Evolutionary conservation across 2,888 invertebrate genomes (phyloP).

Genomic region (Malthinus seriepunctatus): DNA sequence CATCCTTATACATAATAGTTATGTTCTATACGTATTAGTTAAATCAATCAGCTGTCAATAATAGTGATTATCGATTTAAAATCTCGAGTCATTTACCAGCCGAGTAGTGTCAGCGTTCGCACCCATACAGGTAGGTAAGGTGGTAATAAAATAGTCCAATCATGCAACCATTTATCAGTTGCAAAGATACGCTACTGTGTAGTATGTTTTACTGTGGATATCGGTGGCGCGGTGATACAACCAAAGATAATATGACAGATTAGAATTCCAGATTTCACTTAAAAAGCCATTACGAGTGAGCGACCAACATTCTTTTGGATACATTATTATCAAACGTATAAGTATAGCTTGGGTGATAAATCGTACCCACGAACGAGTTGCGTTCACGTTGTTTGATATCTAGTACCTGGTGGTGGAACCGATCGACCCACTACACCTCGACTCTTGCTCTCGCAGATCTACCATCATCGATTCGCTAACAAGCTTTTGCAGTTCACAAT

Average conservation of each 20-base stretch:
- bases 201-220: slow-evolving; percentile 31
- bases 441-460: slow-evolving; percentile 22
- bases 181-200: slow-evolving; percentile 41
- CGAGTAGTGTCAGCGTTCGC: slow-evolving; percentile 32
- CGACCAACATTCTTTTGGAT: slow-evolving; percentile 40
- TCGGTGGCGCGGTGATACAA: slow-evolving; percentile 30
- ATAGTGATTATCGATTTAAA: slow-evolving; percentile 40
- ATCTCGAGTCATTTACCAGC: slow-evolving; percentile 32
- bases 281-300: slow-evolving; percentile 48
- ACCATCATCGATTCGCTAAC: slow-evolving; percentile 14
- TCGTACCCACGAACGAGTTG: slow-evolving; percentile 40
- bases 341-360: slow-evolving; percentile 41
- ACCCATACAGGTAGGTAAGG: slow-evolving; percentile 34
- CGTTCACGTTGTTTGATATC: slow-evolving; percentile 28
- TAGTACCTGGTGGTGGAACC: slow-evolving; percentile 34
- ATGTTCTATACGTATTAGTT: slow-evolving; percentile 22
- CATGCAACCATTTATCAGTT: slow-evolving; percentile 41
- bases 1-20: slow-evolving; percentile 19
- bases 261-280: slow-evolving; percentile 49
- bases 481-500: not conserved
- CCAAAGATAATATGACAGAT: slow-evolving; percentile 43
- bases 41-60: slow-evolving; percentile 39
- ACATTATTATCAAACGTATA: slow-evolving; percentile 41
- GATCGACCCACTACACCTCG: slow-evolving; percentile 25
- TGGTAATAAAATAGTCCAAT: slow-evolving; percentile 38